Percentiles rank a stretch among this genome's conserved stretches.
These are phyloP conservation scores for Apocheima hispidaria DNA, from an alignment of 2,888 invertebrate species.

Conservation along the genomic window DNA sequence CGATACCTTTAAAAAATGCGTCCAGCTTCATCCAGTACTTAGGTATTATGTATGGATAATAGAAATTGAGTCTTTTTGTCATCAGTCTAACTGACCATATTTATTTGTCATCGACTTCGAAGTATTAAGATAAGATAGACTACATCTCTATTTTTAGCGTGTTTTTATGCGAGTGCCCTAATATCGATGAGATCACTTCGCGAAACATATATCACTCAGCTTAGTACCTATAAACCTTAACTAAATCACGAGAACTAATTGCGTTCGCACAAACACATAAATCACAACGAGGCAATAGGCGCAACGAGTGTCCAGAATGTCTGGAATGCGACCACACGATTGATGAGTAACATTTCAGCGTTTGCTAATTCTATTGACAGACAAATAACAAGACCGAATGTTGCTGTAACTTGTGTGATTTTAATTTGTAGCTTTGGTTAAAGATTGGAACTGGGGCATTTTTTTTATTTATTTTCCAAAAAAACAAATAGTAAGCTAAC, in stretches of 20 bases:
- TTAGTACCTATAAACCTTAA: conserved; percentile 29
- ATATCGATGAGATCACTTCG: conserved; percentile 22
- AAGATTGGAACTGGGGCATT: conserved; percentile 16
- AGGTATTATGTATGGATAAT: too few relatives aligned
- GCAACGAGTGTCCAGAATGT: conserved; percentile 39
- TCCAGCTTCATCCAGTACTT: too few relatives aligned
- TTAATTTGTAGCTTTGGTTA: conserved; percentile 23
- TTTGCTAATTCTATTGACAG: conserved; percentile 46
- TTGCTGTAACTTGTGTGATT: conserved; percentile 23
- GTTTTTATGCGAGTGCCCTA: conserved; percentile 3
- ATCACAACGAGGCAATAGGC: conserved; percentile 34
- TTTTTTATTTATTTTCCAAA: not conserved
- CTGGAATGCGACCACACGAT: conserved; percentile 54
- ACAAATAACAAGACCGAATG: conserved; percentile 35
- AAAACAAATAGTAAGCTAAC: too few relatives aligned
- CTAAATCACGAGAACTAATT: conserved; percentile 35
- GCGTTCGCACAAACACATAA: conserved; percentile 36
- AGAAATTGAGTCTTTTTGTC: not conserved
- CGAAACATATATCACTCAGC: conserved; percentile 17
- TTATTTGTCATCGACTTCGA: conserved; percentile 12
- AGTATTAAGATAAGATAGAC: conserved; percentile 12
- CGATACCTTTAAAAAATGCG: too few relatives aligned
- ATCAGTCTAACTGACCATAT: conserved; percentile 4
- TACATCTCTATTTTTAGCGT: conserved; percentile 1
- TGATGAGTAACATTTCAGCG: conserved; percentile 47